Base-by-base conservation (phyloP, 1,140 invertebrate species). In the Meloidogyne chitwoodi region DNA sequence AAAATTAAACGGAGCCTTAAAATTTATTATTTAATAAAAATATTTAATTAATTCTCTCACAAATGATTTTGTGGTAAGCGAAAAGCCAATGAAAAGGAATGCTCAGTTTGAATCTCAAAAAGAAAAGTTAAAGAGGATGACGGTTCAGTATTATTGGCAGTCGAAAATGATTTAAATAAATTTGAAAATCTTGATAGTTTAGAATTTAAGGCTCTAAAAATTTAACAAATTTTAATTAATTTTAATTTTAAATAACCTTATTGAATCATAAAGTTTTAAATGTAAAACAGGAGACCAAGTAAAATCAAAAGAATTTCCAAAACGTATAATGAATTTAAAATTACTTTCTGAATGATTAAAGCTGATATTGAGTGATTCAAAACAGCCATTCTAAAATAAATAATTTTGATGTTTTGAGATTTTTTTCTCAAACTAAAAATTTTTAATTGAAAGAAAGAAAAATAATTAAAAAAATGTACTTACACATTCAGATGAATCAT, bases 1-100 rank as follows among this genome's bases (percentile, higher is more conserved):
- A 78, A 64, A 64, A 87, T 77, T 78, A 83, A 83, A n/a, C 81
- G 72, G 68, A 83, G 76, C 4, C 79, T 80, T 27, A 78, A 76
- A 61, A 26, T 64, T 64, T 0, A 65, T 78, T 27, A 5, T 61
- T 44, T 56, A n/a, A 78, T 2, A n/a, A 24, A 27, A 75, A n/a
- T 26, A 27, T 62, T 68, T 22, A 77, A 79, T 78, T 75, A 38
- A 27, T 48, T 62, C 8, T 26, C 31, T 79, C 31, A 80, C 79
- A 84, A 31, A 31, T 83, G 82, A 63, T 83, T 67, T 63, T 79
- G 44, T 12, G 82, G 82, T n/a, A 83, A 67, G 24, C 76, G 68
- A 48, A 83, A 80, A 44, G 61, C 74, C 38, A 83, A 70, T 14
- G 73, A 74, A n/a, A 83, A 75, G 22, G 80, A 44, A 34, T 83